Conservation (phyloP, 1,140 invertebrate genomes). For the Diploscapter pachys region DNA sequence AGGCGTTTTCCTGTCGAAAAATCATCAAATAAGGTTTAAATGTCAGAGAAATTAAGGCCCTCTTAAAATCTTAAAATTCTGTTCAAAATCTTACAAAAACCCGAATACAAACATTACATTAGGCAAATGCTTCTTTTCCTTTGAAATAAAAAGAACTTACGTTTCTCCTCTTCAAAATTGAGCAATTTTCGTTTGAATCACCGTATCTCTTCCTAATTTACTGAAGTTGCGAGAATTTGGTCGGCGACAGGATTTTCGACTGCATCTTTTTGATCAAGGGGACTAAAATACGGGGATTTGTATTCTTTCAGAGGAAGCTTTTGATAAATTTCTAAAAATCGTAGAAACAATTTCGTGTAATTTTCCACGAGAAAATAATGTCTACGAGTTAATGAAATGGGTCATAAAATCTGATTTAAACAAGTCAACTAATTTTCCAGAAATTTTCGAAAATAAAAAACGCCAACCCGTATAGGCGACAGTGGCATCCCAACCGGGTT, state of each 20-base stretch:
- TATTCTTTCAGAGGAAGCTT: neutral
- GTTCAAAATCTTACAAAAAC: no score
- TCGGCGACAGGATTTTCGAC: constrained; percentile 55
- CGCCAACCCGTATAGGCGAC: constrained; percentile 54
- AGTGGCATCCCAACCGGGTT: constrained; percentile 57
- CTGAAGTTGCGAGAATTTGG: constrained; percentile 50
- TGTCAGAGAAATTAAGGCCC: neutral
- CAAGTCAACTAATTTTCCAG: neutral
- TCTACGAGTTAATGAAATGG: neutral
- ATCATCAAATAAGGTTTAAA: neutral
- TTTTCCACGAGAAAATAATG: neutral
- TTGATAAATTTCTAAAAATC: neutral
- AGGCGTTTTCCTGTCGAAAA: no score
- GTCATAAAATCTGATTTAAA: neutral
- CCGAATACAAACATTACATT: no score
- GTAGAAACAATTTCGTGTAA: neutral
- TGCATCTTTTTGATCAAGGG: constrained; percentile 58
- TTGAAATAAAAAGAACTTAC: no score
- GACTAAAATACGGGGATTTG: constrained; percentile 40
- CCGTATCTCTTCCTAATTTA: constrained; percentile 14
- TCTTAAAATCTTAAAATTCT: no score
- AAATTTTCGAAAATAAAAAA: constrained; percentile 4
- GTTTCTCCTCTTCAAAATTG: no score
- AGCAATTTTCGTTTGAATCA: neutral
- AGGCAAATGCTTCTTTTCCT: no score